phyloP scores from a whole-genome alignment of 2,113 vertebrate species.

The Colossoma macropomum region DNA sequence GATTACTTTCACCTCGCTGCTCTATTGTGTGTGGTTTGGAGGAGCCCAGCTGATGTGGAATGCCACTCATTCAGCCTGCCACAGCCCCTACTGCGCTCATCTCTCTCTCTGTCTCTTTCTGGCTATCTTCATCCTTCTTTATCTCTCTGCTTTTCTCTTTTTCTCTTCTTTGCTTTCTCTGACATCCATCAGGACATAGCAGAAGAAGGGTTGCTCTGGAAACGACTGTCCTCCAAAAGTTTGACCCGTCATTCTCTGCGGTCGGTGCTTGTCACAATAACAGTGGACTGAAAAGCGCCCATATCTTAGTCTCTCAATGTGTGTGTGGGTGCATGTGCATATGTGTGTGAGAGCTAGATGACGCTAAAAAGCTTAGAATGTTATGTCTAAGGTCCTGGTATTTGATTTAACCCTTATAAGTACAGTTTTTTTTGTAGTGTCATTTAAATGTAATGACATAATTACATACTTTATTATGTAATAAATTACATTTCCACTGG shows the following conservation, averaged over 20 bases:
- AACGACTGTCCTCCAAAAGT: constrained; percentile 32
- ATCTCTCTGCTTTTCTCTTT: constrained; percentile 26
- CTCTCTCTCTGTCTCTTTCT: constrained; percentile 28
- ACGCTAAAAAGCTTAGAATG: neutral
- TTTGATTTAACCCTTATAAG: neutral
- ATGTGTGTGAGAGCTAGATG: constrained; percentile 21
- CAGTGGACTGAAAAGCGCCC: constrained; percentile 33
- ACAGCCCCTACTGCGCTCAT: constrained; percentile 32
- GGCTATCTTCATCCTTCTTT: constrained; percentile 42
- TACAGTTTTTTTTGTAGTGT: neutral
- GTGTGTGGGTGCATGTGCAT: constrained; percentile 34
- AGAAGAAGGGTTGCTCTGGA: constrained; percentile 20
- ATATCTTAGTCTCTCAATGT: constrained; percentile 28
- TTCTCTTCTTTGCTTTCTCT: constrained; percentile 29
- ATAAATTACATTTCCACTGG: too few species aligned
- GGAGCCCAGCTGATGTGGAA: constrained; percentile 52
- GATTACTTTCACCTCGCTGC: constrained; percentile 61
- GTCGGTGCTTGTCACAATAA: constrained; percentile 25
- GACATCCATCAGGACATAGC: constrained; percentile 42
- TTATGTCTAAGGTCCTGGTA: neutral
- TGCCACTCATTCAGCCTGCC: constrained; percentile 40
- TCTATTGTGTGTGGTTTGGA: constrained; percentile 52
- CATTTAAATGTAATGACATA: neutral
- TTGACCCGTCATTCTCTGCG: constrained; percentile 13
- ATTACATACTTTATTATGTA: too few species aligned